Base-by-base conservation (phyloP, 2,888 invertebrate species). In the Pachycephus smyrnensis region DNA sequence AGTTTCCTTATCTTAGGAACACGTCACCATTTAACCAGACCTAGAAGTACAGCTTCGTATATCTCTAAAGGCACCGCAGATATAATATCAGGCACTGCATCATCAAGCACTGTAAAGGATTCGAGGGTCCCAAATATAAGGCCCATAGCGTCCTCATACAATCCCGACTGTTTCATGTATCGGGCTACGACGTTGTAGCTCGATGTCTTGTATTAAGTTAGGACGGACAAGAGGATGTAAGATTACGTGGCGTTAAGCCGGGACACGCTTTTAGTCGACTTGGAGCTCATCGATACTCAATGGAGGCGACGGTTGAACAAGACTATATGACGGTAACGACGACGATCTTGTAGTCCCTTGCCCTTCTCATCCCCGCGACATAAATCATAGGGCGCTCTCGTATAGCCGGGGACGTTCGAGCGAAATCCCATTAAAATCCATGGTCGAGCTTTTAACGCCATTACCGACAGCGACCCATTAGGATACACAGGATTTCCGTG, bases 401-500 rank as follows among this genome's bases (percentile, higher is more conserved):
- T 55, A 78, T 37, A 73, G 75, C 71, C 71, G 71, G 33, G 31
- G 12, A 71, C 71, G 71, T 71, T 78, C 78, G 73, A 75, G 40
- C 33, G 68, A 78, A 76, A 74, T 31, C 73, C 69, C 76, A 73
- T 79, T 79, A 79, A 79, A 79, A 79, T 79, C 76, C 76, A 74
- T 55, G 77, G n/a, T 73, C 68, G 68, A 37, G 79, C 79, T 79
- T 76, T 79, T 79, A 79, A 79, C 79, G 76, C 79, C 79, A 79
- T 79, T 79, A 79, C 76, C 76, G 73, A 76, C 69, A 74, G 76
- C 76, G 69, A 55, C 79, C 76, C 76, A 76, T 76, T 73, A 33
- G 76, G 40, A n/a, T 75, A 35, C 55, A 40, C 77, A 75, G 76
- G 33, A 76, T 76, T 76, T 79, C 76, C 79, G 76, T 73, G 35